These are phyloP conservation scores for Pachyseris speciosa DNA, from an alignment of 64 coral and sea anemone genomes.

Conservation along the genomic window DNA sequence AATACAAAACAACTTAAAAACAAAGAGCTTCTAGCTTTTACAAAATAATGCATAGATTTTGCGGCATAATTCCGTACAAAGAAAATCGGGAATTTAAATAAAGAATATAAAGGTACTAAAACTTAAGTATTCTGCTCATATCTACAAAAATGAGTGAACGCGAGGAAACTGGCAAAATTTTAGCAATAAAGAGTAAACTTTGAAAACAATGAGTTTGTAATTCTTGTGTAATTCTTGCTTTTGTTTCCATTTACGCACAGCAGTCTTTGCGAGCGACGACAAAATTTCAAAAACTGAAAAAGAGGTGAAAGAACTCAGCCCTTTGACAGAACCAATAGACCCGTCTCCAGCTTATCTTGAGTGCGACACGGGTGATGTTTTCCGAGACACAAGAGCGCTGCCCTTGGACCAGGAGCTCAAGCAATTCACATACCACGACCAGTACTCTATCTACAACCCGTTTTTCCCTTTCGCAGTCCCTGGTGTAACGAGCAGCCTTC, in stretches of 20 bases:
- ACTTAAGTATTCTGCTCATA: too few relatives aligned
- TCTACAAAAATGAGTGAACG: too few relatives aligned
- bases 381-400: not conserved
- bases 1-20: not conserved
- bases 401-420: not conserved
- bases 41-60: not conserved
- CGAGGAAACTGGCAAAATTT: too few relatives aligned
- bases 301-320: not conserved
- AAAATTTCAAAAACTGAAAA: not conserved
- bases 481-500: not conserved
- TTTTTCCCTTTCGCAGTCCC: not conserved
- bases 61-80: too few relatives aligned
- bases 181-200: not conserved
- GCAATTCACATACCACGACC: not conserved
- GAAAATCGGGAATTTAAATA: too few relatives aligned
- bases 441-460: constrained; percentile 16
- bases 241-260: not conserved
- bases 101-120: too few relatives aligned
- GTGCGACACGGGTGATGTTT: not conserved
- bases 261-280: not conserved
- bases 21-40: not conserved
- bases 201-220: not conserved
- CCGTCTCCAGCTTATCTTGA: not conserved
- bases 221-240: not conserved
- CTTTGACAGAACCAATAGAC: not conserved